Evolutionary conservation across 2,888 invertebrate genomes (phyloP), one percentile per base, ranked within the genome.

Genomic region (Tachina lurida): DNA sequence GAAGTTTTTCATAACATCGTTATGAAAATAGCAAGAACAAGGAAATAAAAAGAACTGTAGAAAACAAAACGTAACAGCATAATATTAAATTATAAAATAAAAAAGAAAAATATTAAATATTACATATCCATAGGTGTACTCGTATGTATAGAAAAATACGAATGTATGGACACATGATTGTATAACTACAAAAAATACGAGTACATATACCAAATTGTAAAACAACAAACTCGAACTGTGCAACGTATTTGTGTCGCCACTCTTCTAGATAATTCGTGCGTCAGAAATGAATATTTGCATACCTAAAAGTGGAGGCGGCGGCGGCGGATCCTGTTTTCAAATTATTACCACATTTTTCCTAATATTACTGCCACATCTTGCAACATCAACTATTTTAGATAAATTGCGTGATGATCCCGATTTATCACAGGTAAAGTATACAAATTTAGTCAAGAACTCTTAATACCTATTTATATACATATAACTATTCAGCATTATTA

Each of bases 401-500:
- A 95, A 95, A 93, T 94, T 95, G 88, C 93, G 93, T 89, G 94
- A 94, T 91, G 95, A 95, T 93, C 91, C 94, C 85, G 95, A 95
- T 91, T 93, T 95, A 88, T 95, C 95, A 88, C 94, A 95, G 95
- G 95, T 95, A 94, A 93, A 90, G 89, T 58, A 71, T 22, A 10
- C 15, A 56, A 58, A 31, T 62, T 63, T 41, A 31, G 31, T 67
- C 31, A 43, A 54, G 49, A 13, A 54, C 17, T 60, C 15, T 39
- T 60, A 41, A 43, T 41, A 17, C 39, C 10, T 43, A 49, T 4
- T 4, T 31, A 31, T 22, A 22, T 22, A 22, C 22, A n/a, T n/a
- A n/a, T n/a, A n/a, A n/a, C n/a, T 73, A 49, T 17, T 52, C 13
- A 41, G 62, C 74, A 74, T 52, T 52, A 60, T 60, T 49, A 49